Base-by-base conservation (phyloP, 2,888 invertebrate genomes). In the Orchesellides sinensis region DNA sequence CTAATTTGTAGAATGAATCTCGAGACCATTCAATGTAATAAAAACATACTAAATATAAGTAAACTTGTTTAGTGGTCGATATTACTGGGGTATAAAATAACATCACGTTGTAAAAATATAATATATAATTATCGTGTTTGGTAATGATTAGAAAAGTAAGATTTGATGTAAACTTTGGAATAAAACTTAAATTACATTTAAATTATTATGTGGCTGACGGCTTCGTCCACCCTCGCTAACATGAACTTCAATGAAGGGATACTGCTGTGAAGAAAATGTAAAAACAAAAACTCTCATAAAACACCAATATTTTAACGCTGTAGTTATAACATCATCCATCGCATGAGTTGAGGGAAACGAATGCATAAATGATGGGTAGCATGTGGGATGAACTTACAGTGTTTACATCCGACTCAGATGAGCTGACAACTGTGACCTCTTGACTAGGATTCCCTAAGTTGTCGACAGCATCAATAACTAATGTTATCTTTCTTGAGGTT, bases 171-270 rank as follows among this genome's bases (percentile, higher is more conserved):
- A 73, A 73, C 61, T 61, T 61, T 61, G 59, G 63, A 63, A 45
- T 65, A 73, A 61, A 65, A n/a, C 23, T 65, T 63, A 52, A 25
- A 52, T 40, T 17, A 56, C 4, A 17, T 12, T 63, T 79, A 79
- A 79, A 54, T 79, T 54, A 74, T 91, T 94, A 97, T 91, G 96
- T 93, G 88, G 96, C 93, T 77, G 93, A 61, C 96, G 92, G 88
- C 93, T 92, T 90, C 93, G 65, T 90, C 90, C 87, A 92, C 92
- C 68, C 17, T 89, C 89, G 23, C 91, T 90, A 10, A 92, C 92
- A 84, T 92, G 90, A 5, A 93, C 92, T 89, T 93, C 93, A 23
- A 93, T 91, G 89, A 92, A 93, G 4, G 93, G 93, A 29, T 91
- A 91, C 92, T 92, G 91, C 84, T 86, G 74, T 47, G 74, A 72